phyloP scores from a whole-genome alignment of 2,888 invertebrate genomes.

The Mimumesa dahlbomi region DNA sequence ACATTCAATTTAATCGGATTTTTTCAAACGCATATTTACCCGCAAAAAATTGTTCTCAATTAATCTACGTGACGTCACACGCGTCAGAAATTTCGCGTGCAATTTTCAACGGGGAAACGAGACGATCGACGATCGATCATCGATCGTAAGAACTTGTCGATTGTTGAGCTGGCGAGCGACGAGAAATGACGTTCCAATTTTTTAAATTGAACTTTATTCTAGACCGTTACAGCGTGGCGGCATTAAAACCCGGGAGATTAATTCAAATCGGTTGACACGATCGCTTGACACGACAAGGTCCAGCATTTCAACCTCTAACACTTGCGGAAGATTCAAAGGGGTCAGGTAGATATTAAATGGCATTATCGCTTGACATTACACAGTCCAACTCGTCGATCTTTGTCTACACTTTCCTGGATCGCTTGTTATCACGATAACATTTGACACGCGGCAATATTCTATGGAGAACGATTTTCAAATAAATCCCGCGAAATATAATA shows the following conservation, averaged over 20 bases:
- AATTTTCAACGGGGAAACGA: too few species aligned
- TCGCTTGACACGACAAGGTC: constrained; percentile 19
- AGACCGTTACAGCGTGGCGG: background rate
- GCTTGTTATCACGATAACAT: constrained; percentile 4
- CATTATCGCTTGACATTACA: background rate
- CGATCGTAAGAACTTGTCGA: too few species aligned
- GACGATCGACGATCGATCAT: too few species aligned
- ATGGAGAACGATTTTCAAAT: too few species aligned
- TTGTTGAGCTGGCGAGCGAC: too few species aligned
- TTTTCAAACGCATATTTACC: too few species aligned
- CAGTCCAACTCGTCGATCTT: constrained; percentile 5
- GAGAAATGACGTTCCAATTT: background rate
- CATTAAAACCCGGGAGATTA: constrained; percentile 9
- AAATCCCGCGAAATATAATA: too few species aligned
- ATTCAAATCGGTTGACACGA: constrained; percentile 18
- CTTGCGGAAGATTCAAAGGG: constrained; percentile 6
- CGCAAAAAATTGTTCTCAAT: too few species aligned
- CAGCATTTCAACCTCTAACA: constrained; percentile 10
- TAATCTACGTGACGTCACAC: too few species aligned
- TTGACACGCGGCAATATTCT: constrained; percentile 18
- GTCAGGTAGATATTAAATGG: constrained; percentile 22
- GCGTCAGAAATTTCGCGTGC: too few species aligned
- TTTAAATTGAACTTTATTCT: background rate
- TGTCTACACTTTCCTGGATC: background rate
- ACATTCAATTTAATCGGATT: too few species aligned